Evolutionary conservation across 1,140 invertebrate species (phyloP).

Genomic region (Aphidius ervi): DNA sequence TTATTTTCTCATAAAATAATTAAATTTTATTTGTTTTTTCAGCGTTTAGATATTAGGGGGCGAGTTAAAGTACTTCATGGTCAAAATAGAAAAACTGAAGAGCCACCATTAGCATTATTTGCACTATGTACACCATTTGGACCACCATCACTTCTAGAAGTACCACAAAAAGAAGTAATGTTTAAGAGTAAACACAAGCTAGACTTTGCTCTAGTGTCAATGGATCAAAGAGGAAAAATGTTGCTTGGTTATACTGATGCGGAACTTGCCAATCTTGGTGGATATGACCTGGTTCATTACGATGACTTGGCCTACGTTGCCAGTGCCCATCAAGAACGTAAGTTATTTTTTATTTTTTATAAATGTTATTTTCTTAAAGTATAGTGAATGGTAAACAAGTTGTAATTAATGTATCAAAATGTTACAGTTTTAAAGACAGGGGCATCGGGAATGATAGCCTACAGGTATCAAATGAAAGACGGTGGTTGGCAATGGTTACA

Average conservation of each 20-base stretch:
- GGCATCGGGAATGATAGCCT: constrained; percentile 96
- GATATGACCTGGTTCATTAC: constrained; percentile 96
- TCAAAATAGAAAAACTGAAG: constrained; percentile 91
- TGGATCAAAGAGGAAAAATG: constrained; percentile 96
- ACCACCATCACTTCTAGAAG: constrained; percentile 83
- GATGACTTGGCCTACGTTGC: constrained; percentile 96
- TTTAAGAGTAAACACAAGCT: constrained; percentile 99
- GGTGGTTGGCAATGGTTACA: constrained; percentile 97
- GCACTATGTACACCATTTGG: constrained; percentile 98
- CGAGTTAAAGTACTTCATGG: constrained; percentile 93
- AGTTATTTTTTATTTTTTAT: constrained; percentile 51
- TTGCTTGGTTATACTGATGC: constrained; percentile 89
- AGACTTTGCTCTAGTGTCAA: constrained; percentile 90
- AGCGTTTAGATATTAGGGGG: constrained; percentile 96
- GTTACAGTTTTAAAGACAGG: constrained; percentile 94
- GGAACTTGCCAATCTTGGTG: constrained; percentile 87
- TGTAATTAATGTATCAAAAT: not conserved
- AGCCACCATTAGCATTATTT: constrained; percentile 89
- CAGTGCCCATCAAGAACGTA: constrained; percentile 98
- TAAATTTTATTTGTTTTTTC: constrained; percentile 40
- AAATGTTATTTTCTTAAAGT: constrained; percentile 4
- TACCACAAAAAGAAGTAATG: constrained; percentile 92
- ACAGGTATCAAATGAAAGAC: constrained; percentile 91
- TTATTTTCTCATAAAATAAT: constrained; percentile 2
- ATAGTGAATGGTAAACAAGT: not conserved